phyloP scores from a whole-genome alignment of 1,140 invertebrate species.

The Aphelenchoides fujianensis region DNA sequence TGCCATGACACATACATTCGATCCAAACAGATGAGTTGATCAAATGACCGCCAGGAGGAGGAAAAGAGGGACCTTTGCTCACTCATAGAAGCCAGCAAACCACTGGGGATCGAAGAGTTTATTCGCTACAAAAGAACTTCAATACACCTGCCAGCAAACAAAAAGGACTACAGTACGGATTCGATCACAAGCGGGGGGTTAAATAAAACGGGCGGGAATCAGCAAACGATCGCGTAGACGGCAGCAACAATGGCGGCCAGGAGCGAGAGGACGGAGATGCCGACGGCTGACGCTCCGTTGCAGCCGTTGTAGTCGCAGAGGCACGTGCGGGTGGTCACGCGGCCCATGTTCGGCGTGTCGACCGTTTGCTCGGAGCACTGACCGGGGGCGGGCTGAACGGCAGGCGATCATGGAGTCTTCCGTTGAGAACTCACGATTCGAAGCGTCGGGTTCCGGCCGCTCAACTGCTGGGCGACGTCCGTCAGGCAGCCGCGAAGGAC shows the following conservation, averaged over 20 bases:
- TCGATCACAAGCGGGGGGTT: too few species aligned
- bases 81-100: too few species aligned
- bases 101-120: too few species aligned
- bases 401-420: background rate
- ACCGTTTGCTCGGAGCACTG: conserved; percentile 5
- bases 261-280: background rate
- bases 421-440: background rate
- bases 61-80: too few species aligned
- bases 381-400: conserved; percentile 13
- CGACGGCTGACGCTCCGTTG: background rate
- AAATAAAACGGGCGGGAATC: too few species aligned
- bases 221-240: too few species aligned
- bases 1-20: too few species aligned
- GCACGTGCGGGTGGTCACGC: conserved; percentile 14
- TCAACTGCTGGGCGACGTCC: conserved; percentile 20
- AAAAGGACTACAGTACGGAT: too few species aligned
- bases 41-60: background rate
- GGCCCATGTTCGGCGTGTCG: conserved; percentile 2
- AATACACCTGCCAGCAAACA: background rate
- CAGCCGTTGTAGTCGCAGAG: conserved; percentile 11
- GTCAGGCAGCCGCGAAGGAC: conserved; percentile 20
- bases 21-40: background rate
- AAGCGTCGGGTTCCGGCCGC: conserved; percentile 6
- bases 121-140: background rate
- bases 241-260: too few species aligned